Evolutionary conservation across 2,888 invertebrate genomes (phyloP), one percentile per base, ranked within the genome.

Genomic region (Lymantria dispar): DNA sequence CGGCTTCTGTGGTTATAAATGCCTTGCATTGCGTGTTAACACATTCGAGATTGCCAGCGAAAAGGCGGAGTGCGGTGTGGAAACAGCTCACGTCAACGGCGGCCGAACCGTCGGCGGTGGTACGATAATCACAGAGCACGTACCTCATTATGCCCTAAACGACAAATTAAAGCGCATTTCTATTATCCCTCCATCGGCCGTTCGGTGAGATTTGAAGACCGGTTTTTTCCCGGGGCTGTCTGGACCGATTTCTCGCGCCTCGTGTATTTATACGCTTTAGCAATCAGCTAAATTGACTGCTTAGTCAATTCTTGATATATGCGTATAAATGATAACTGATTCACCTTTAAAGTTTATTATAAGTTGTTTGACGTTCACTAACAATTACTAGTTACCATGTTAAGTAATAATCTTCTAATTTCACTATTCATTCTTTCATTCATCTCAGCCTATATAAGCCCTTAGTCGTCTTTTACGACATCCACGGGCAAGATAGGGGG

Each of bases 101-200:
- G 88, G 87, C 87, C 92, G 84, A 91, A 87, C 85, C 87, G 88
- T 87, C 86, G 82, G 90, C 86, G 84, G 90, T 86, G 84, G 84
- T 78, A 76, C 77, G 79, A 78, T 93, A 92, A 93, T 93, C 91
- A 93, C 92, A 93, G 92, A 89, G 86, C 90, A 68, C 74, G 76
- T 74, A 78, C 76, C 86, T 91, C 89, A 92, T 92, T 91, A 90
- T 88, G 78, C 85, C 85, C 86, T 90, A 91, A 91, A 91, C 90
- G 90, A 91, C 90, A 91, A 91, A 90, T 91, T 91, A 91, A 91
- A 89, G 84, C 86, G 88, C 86, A 81, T 88, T 91, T 90, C 90
- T 90, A 90, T 90, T 90, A 91, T 89, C 88, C 84, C 82, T 65
- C 85, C 85, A 83, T 82, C 84, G 81, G 63, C 85, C 84, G 83